phyloP scores from a whole-genome alignment of 2,888 invertebrate species.

The Drosophila testacea region DNA sequence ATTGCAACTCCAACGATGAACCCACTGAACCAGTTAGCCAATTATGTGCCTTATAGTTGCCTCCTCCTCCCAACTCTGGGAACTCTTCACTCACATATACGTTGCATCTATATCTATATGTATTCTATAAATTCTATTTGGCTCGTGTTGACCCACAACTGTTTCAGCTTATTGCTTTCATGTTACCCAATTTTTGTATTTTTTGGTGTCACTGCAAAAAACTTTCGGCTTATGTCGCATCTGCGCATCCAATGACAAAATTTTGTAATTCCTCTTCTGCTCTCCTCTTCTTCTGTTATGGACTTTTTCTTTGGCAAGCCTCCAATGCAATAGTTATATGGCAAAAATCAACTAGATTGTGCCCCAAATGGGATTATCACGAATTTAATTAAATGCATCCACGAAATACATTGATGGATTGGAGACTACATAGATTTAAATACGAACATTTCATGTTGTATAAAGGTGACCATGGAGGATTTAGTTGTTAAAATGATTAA shows the following conservation, averaged over 20 bases:
- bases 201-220: slow-evolving; percentile 61
- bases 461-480: not conserved
- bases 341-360: not conserved
- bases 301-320: slow-evolving; percentile 43
- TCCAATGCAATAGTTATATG: slow-evolving; percentile 47
- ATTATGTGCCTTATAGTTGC: slow-evolving; percentile 39
- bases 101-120: not conserved
- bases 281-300: not conserved
- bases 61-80: slow-evolving; percentile 1
- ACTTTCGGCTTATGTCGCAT: slow-evolving; percentile 51
- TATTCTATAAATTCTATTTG: slow-evolving; percentile 16
- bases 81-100: not conserved
- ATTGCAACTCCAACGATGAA: slow-evolving; percentile 1
- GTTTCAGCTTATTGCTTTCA: slow-evolving; percentile 67
- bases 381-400: slow-evolving; percentile 44
- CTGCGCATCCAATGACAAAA: slow-evolving; percentile 56
- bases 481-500: not conserved
- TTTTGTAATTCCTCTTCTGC: slow-evolving; percentile 35
- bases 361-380: slow-evolving; percentile 36
- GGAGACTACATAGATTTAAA: not conserved
- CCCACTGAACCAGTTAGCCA: slow-evolving; percentile 52
- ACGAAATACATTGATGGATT: slow-evolving; percentile 40
- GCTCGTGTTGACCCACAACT: slow-evolving; percentile 68
- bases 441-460: not conserved
- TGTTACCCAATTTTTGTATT: slow-evolving; percentile 55